Conservation (phyloP, 1,140 invertebrate species). For the Plutomurus gul region DNA sequence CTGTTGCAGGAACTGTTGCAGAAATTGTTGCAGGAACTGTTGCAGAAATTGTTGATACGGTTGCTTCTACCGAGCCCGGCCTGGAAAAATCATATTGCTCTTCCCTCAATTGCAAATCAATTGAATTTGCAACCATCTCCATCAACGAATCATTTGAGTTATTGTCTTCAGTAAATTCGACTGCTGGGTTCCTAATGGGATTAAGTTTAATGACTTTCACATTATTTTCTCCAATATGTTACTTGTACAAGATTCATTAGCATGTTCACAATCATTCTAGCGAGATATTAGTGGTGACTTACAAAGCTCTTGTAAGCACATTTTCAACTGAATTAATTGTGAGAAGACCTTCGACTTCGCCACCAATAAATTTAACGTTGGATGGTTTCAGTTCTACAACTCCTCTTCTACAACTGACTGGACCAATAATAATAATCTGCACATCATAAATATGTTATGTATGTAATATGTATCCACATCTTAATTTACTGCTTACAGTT, state of each 20-base stretch:
- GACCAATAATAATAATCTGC: conserved; percentile 67
- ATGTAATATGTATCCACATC: no score
- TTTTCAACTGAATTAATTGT: conserved; percentile 67
- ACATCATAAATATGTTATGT: no score
- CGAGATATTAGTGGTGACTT: conserved; percentile 51
- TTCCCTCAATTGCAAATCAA: neutral
- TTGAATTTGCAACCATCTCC: neutral
- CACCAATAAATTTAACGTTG: conserved; percentile 70
- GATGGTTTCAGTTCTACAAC: conserved; percentile 69
- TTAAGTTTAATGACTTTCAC: neutral
- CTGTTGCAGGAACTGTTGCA: no score
- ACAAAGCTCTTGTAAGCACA: conserved; percentile 65
- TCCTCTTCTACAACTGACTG: conserved; percentile 71
- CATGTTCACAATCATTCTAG: neutral
- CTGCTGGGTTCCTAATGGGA: neutral
- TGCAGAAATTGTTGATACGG: neutral
- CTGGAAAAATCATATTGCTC: no score
- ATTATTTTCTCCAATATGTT: neutral
- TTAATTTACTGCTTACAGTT: no score
- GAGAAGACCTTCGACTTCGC: conserved; percentile 71
- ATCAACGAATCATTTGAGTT: neutral
- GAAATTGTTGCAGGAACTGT: neutral
- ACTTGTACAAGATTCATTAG: neutral
- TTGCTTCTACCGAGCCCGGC: no score
- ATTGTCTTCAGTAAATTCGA: neutral